These are phyloP conservation scores for Tiaroga cobitis DNA, from an alignment of 2,797 vertebrate species.

Conservation along the genomic window DNA sequence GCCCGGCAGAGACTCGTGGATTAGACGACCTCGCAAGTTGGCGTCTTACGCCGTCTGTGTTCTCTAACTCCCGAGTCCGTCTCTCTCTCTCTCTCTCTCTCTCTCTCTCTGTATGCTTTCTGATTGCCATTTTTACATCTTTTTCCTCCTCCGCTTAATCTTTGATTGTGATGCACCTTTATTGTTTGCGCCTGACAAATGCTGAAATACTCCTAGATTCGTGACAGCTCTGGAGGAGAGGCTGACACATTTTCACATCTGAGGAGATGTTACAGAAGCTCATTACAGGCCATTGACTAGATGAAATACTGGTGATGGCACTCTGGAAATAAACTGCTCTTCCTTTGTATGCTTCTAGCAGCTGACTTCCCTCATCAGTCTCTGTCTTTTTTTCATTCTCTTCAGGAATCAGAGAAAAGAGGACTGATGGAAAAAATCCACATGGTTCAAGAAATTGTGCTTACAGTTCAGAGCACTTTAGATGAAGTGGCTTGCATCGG, in stretches of 20 bases:
- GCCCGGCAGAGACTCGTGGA: constrained; percentile 62
- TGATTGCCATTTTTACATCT: constrained; percentile 81
- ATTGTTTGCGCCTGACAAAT: constrained; percentile 77
- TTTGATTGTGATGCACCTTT: constrained; percentile 78
- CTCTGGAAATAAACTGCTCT: constrained; percentile 73
- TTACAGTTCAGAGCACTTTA: constrained; percentile 89
- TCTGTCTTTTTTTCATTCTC: constrained; percentile 61
- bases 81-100: constrained; percentile 53
- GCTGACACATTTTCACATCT: constrained; percentile 76
- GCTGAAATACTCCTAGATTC: constrained; percentile 73
- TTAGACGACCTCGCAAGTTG: constrained; percentile 65
- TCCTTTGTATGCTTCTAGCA: constrained; percentile 70
- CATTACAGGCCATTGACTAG: constrained; percentile 80
- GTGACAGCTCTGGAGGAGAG: constrained; percentile 67
- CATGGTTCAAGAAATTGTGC: constrained; percentile 96
- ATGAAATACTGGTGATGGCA: constrained; percentile 78
- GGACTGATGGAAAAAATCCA: constrained; percentile 95
- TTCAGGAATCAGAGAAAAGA: constrained; percentile 91
- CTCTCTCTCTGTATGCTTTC: constrained; percentile 63
- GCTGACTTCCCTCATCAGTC: constrained; percentile 75
- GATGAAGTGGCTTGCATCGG: constrained; percentile 91
- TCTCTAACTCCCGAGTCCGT: constrained; percentile 48
- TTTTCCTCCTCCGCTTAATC: constrained; percentile 76
- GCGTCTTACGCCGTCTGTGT: constrained; percentile 1
- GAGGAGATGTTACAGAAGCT: constrained; percentile 73